Percentiles rank a stretch among this genome's conserved stretches.
Conservation (phyloP, 2,797 vertebrate genomes). For the Natrix natrix region DNA sequence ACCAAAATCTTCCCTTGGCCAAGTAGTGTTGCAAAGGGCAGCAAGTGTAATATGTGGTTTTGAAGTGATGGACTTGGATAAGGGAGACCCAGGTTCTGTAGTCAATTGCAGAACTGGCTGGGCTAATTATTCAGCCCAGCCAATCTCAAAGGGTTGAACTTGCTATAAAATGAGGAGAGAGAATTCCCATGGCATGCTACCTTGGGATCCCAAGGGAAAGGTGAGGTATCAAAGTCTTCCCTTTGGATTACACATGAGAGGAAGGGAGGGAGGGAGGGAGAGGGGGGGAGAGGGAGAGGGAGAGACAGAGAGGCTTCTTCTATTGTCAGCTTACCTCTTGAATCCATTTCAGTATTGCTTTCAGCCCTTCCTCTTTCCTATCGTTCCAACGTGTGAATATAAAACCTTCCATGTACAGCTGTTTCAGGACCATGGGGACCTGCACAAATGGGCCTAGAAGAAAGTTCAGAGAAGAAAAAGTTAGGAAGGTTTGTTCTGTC, state of each 20-base stretch:
- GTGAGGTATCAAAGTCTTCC: not conserved
- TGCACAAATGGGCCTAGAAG: conserved; percentile 70
- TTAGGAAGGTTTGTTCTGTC: not conserved
- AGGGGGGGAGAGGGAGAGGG: not conserved
- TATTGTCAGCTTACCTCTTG: conserved; percentile 69
- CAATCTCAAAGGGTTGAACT: not conserved
- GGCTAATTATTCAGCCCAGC: not conserved
- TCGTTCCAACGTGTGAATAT: conserved; percentile 70
- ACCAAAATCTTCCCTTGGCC: not conserved
- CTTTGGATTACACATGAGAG: not conserved
- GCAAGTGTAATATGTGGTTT: not conserved
- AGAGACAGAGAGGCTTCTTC: not conserved
- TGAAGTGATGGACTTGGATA: not conserved
- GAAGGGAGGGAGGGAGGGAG: too few species aligned
- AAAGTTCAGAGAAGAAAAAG: conserved; percentile 8
- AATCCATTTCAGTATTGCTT: conserved; percentile 78
- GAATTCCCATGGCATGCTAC: not conserved
- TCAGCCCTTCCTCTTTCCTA: conserved; percentile 72
- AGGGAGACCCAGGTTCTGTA: not conserved
- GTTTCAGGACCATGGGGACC: conserved; percentile 70
- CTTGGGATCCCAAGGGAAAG: not conserved
- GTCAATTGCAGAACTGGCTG: not conserved
- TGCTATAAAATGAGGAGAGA: not conserved
- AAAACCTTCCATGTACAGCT: conserved; percentile 85
- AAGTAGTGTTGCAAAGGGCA: not conserved